A percentile compares a stretch with the other conserved stretches of the same genome.
These are phyloP conservation scores for Neogobius melanostomus DNA, from an alignment of 2,113 vertebrate genomes.

Conservation along the genomic window DNA sequence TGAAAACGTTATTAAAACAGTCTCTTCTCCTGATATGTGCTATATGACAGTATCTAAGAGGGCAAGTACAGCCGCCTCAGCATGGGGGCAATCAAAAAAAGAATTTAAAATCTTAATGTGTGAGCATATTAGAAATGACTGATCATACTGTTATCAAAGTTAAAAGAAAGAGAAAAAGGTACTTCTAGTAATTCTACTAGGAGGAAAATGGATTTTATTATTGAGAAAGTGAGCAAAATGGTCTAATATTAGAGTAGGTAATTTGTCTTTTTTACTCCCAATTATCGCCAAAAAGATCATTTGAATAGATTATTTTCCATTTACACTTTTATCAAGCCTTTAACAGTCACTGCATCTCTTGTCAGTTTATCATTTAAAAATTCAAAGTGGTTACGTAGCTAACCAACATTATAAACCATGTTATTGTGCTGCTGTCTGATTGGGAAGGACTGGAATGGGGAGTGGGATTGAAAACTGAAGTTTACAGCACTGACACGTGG, in stretches of 20 bases:
- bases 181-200: background rate
- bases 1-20: conserved; percentile 21
- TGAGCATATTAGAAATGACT: background rate
- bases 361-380: no score
- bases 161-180: background rate
- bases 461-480: no score
- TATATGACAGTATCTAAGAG: conserved; percentile 4
- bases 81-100: background rate
- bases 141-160: background rate
- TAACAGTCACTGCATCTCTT: no score
- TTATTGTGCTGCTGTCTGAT: no score
- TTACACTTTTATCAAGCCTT: no score
- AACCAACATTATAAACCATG: no score
- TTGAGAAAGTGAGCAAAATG: background rate
- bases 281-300: background rate
- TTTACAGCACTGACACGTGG: no score
- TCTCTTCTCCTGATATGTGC: conserved; percentile 25
- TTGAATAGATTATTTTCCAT: no score
- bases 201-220: background rate
- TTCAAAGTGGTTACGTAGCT: no score
- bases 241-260: background rate
- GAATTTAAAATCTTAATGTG: background rate
- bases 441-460: no score
- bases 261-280: background rate
- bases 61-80: background rate